Base-by-base conservation (phyloP, 2,888 invertebrate species). In the Sphaeridia pumilis region DNA sequence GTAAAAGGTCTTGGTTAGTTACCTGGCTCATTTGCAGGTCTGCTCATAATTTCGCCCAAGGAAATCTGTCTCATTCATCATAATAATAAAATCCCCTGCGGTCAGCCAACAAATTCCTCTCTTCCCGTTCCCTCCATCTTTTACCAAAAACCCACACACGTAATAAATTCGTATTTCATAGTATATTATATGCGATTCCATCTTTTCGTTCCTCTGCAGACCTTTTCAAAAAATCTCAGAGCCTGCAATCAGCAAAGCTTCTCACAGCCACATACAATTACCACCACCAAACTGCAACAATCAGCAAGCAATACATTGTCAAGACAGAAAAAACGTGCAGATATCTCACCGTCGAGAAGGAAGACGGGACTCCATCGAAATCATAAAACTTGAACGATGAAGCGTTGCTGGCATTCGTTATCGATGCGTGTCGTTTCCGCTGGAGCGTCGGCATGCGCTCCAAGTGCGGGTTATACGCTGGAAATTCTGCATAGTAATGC, bases 401-500 rank as follows among this genome's bases (percentile, higher is more conserved):
- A 22, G 59, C 59, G 35, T 55, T 28, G 42, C 36, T 52, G 27
- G 45, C 51, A 52, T 52, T 49, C 36, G 21, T 53, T 24, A 52
- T 44, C 17, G 53, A 49, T 20, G 53, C 48, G 52, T 61, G 61
- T 46, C 63, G 55, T 38, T 62, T 63, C 42, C 62, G 49, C n/a
- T n/a, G n/a, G 41, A 62, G 58, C 7, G 65, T 63, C 7, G 92
- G 90, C 66, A 90, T 78, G 59, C 89, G 80, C 69, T 94, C 93
- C 67, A 94, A 75, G 70, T 94, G 94, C 0, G 94, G 94, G 74
- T 98, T 98, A 69, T 92, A 98, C 61, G 93, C 87, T 0, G 90
- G 83, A 71, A 98, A 98, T 68, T 93, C 92, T 0, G 89, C 85
- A 68, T 95, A 94, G 72, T 98, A 99, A 66, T 83, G 84, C 71